phyloP scores from a whole-genome alignment of 2,888 invertebrate species.

The Netelia fuscicornis region DNA sequence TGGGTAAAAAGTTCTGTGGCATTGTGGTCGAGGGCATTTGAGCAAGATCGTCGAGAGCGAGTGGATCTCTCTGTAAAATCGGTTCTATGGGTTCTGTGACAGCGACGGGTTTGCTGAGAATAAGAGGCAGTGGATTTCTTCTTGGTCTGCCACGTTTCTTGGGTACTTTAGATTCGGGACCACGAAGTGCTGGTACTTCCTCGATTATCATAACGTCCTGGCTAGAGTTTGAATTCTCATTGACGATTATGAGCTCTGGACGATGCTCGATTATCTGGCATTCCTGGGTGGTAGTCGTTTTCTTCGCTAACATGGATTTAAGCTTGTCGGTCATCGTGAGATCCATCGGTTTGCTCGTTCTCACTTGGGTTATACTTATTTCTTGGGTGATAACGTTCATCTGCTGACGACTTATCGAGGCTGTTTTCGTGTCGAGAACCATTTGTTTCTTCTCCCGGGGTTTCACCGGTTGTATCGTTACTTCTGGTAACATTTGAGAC shows the following conservation, averaged over 20 bases:
- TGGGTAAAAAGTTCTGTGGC: conserved; percentile 69
- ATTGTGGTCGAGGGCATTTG: conserved; percentile 26
- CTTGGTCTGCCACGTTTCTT: conserved; percentile 83
- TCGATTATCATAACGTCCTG: conserved; percentile 84
- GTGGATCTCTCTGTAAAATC: conserved; percentile 76
- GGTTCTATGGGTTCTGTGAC: conserved; percentile 58
- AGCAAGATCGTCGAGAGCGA: conserved; percentile 77
- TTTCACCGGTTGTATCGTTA: conserved; percentile 81
- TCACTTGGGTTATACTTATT: conserved; percentile 82
- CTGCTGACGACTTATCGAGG: conserved; percentile 78
- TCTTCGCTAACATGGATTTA: conserved; percentile 76
- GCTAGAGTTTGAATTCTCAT: conserved; percentile 83
- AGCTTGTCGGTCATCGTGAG: conserved; percentile 77
- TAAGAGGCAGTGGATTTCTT: conserved; percentile 74
- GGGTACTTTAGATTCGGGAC: conserved; percentile 78
- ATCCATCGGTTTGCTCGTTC: conserved; percentile 72
- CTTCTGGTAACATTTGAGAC: conserved; percentile 81
- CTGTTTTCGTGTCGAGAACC: conserved; percentile 74
- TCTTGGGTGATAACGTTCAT: conserved; percentile 82
- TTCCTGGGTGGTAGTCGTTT: conserved; percentile 74
- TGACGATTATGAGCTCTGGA: conserved; percentile 83
- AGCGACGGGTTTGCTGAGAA: conserved; percentile 53
- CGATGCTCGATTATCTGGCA: conserved; percentile 83
- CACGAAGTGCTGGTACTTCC: conserved; percentile 78
- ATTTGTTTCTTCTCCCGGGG: conserved; percentile 72